A percentile compares a stretch with the other conserved stretches of the same genome.
phyloP scores from a whole-genome alignment of 2,888 invertebrate genomes.

The Drosophila falleni region DNA sequence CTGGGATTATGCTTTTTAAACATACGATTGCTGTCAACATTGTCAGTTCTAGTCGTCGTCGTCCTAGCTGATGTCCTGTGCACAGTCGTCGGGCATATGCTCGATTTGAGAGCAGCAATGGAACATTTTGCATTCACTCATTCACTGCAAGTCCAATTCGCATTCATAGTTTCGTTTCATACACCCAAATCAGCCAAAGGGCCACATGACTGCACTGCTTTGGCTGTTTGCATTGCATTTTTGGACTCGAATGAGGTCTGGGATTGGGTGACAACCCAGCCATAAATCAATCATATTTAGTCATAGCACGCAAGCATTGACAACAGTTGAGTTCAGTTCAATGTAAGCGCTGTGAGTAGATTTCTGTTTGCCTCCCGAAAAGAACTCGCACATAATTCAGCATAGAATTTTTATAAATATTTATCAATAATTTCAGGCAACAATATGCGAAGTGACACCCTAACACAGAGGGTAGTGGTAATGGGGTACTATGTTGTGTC shows the following conservation, averaged over 20 bases:
- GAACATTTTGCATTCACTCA: conserved; percentile 46
- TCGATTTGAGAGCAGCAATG: conserved; percentile 49
- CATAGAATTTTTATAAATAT: conserved; percentile 69
- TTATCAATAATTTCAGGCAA: conserved; percentile 73
- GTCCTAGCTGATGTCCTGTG: conserved; percentile 27
- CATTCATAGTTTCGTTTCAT: conserved; percentile 36
- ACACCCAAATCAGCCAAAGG: conserved; percentile 8
- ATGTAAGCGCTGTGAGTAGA: conserved; percentile 16
- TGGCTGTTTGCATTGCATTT: conserved; percentile 57
- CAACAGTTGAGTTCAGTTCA: conserved; percentile 21
- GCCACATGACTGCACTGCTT: conserved; percentile 52
- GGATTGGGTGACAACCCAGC: conserved; percentile 36
- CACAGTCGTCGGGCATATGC: conserved; percentile 30
- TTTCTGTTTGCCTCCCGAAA: neutral
- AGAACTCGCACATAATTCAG: conserved; percentile 62
- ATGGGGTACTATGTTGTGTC: conserved; percentile 33
- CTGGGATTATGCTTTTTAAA: conserved; percentile 83
- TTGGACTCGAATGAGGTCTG: conserved; percentile 21
- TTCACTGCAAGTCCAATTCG: conserved; percentile 28
- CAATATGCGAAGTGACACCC: conserved; percentile 54
- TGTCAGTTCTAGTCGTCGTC: conserved; percentile 69
- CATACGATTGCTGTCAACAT: conserved; percentile 83
- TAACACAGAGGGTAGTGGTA: conserved; percentile 6
- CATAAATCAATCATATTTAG: conserved; percentile 78
- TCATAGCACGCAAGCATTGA: conserved; percentile 22